Base-by-base conservation (phyloP, 2,797 vertebrate species). In the Triplophysa bombifrons region DNA sequence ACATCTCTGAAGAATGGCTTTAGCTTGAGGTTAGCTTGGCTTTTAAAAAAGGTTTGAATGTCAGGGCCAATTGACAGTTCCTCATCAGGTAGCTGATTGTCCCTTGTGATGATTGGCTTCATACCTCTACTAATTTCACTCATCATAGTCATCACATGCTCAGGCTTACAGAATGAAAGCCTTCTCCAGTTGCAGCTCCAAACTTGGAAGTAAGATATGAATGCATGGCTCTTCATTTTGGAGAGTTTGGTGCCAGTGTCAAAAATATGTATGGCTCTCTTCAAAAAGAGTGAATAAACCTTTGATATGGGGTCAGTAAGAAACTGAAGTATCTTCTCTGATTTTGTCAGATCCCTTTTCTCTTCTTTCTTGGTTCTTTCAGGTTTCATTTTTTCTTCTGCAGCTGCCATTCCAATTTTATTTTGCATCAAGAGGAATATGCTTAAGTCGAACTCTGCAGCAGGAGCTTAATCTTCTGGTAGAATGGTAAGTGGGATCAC, bases 11-110 rank as follows among this genome's bases (percentile, higher is more conserved):
- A 58, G 19, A 78, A 71, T 61, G 55, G 38, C 66, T 46, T 63
- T 27, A 56, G 63, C 4, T 76, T 30, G 20, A 55, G 14, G 50
- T 66, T 11, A 11, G 6, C 20, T 46, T 67, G 41, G 27, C 60
- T 22, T 46, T 46, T 66, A n/a, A 79, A 72, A 4, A 71, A 78
- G 41, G 44, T 61, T 3, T n/a, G 22, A 9, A 25, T 78, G 48
- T 66, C 77, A 48, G 73, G 60, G 61, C 69, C 48, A 67, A 56
- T 60, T 68, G 75, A 68, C 19, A 74, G 75, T 69, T 68, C 51
- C 65, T 77, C 75, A 68, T 77, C 51, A 58, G 34, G 75, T 5
- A 58, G 27, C 46, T 48, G 46, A 11, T 12, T 48, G 11, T 48
- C 46, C 46, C 46, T 48, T 48, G 46, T 48, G 46, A 48, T 48